Evolutionary conservation across 1,140 invertebrate genomes (phyloP).

Genomic region (Venustaconcha ellipsiformis): DNA sequence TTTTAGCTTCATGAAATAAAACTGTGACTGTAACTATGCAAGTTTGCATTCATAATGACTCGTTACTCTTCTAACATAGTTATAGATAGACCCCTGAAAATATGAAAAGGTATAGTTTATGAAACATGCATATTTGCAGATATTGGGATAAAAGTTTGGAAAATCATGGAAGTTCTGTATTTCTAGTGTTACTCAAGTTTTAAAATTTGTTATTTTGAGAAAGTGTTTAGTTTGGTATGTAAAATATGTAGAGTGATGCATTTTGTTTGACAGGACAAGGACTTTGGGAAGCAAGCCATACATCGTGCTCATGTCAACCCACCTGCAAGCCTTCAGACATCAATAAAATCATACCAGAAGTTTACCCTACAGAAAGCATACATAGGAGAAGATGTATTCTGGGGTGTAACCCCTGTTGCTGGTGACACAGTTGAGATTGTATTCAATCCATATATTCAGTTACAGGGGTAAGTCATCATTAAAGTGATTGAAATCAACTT

Average conservation of each 20-base stretch:
- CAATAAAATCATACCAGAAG: conserved; percentile 87
- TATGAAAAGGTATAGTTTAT: not conserved
- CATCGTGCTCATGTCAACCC: conserved; percentile 80
- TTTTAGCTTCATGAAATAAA: no score
- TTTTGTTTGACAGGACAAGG: conserved; percentile 79
- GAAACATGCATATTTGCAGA: not conserved
- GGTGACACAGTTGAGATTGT: conserved; percentile 87
- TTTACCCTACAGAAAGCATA: conserved; percentile 88
- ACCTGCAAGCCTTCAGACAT: conserved; percentile 80
- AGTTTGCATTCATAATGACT: no score
- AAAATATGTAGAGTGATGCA: not conserved
- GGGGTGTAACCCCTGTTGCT: conserved; percentile 88
- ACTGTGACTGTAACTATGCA: no score
- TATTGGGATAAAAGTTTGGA: not conserved
- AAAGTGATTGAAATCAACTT: conserved; percentile 47
- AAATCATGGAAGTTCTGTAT: not conserved
- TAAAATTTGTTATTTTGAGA: not conserved
- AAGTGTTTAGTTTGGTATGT: not conserved
- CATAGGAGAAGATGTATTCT: conserved; percentile 90
- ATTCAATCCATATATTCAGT: conserved; percentile 80
- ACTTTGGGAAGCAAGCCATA: conserved; percentile 89
- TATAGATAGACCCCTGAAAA: not conserved
- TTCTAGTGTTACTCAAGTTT: not conserved
- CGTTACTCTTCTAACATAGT: no score
- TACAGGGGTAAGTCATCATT: conserved; percentile 76